Evolutionary conservation across 1,140 invertebrate genomes (phyloP).

Genomic region (Cyrtorhinus lividipennis): DNA sequence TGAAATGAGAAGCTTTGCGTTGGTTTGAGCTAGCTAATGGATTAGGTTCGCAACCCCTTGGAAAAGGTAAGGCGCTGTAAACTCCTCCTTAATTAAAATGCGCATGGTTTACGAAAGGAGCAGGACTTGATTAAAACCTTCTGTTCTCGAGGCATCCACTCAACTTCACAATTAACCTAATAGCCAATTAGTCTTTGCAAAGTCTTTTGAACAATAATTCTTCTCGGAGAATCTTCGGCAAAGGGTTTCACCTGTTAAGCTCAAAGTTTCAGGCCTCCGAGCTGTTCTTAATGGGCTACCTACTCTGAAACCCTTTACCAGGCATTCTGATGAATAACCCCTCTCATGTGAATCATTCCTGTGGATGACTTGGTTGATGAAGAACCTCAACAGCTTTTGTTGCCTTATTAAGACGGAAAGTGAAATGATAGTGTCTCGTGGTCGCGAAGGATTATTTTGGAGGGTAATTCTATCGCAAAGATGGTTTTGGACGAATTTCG

Average conservation of each 20-base stretch:
- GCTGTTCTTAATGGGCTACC: too few relatives aligned
- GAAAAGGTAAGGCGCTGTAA: neutral
- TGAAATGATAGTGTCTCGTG: too few relatives aligned
- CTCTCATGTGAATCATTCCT: too few relatives aligned
- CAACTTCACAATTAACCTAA: slow-evolving; percentile 2
- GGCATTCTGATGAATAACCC: too few relatives aligned
- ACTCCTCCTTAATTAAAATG: slow-evolving; percentile 6
- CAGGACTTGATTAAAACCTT: slow-evolving; percentile 1
- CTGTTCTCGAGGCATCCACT: neutral
- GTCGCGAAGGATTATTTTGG: too few relatives aligned
- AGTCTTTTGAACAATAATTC: neutral
- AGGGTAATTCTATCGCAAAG: too few relatives aligned
- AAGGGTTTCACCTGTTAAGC: neutral
- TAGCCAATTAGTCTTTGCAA: neutral
- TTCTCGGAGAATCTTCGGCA: neutral
- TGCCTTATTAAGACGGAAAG: too few relatives aligned
- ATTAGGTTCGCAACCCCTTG: neutral
- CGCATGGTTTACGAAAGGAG: slow-evolving; percentile 3
- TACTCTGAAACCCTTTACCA: too few relatives aligned
- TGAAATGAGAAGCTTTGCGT: neutral
- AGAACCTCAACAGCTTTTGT: too few relatives aligned
- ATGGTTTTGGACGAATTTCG: too few relatives aligned
- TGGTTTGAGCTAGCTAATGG: neutral
- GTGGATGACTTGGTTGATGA: too few relatives aligned
- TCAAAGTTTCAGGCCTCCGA: too few relatives aligned